These are phyloP conservation scores for Drosophila nikananu DNA, from an alignment of 1,140 invertebrate genomes.

Conservation along the genomic window DNA sequence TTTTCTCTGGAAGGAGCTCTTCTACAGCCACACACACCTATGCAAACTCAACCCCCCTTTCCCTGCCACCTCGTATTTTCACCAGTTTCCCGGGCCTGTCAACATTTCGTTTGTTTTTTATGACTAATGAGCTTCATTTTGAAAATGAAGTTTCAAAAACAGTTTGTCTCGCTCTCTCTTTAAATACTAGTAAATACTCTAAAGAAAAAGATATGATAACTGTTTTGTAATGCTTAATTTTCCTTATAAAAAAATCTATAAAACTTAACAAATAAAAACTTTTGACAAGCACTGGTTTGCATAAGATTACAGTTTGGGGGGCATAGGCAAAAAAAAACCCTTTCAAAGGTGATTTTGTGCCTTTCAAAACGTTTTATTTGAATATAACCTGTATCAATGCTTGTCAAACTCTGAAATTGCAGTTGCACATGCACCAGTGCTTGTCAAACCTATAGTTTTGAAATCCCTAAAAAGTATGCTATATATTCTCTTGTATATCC, in stretches of 20 bases:
- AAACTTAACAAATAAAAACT: not conserved
- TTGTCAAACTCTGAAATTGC: no score
- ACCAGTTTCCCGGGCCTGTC: constrained; percentile 16
- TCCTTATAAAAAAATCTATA: not conserved
- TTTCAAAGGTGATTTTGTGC: not conserved
- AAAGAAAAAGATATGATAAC: not conserved
- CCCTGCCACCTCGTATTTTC: not conserved
- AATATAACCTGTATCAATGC: no score
- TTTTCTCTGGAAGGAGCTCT: not conserved
- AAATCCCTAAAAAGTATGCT: no score
- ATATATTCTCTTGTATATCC: no score
- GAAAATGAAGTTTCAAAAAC: constrained; percentile 67
- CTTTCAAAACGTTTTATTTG: not conserved
- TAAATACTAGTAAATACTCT: no score
- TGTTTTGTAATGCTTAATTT: not conserved
- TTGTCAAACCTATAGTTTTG: no score
- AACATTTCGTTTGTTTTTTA: constrained; percentile 47
- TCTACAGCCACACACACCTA: constrained; percentile 1
- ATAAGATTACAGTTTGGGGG: not conserved
- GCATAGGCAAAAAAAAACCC: not conserved
- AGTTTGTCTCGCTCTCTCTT: not conserved
- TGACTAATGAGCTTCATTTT: constrained; percentile 73
- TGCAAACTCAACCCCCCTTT: not conserved
- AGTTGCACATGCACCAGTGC: no score
- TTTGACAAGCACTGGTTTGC: not conserved